A percentile compares a stretch with the other conserved stretches of the same genome.
Conservation (phyloP, 2,888 invertebrate genomes). For the Drosophila crucigera region DNA sequence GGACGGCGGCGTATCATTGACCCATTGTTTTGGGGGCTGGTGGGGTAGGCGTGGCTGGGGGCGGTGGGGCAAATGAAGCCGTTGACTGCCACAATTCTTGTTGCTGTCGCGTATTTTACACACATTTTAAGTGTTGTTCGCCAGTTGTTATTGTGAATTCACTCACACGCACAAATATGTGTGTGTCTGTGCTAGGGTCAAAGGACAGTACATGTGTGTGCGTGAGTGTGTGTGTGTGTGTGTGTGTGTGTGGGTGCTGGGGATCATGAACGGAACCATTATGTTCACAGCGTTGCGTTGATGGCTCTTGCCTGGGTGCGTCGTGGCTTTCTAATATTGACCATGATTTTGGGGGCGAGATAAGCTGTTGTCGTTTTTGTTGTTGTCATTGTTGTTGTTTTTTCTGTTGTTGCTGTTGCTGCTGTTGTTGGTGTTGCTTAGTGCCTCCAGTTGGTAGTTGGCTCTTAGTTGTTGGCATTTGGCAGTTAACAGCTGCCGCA, state of each 20-base stretch:
- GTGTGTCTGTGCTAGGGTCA: background rate
- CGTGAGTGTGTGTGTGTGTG: background rate
- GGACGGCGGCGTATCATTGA: conserved; percentile 58
- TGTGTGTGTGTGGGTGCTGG: conserved; percentile 27
- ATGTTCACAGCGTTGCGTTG: conserved; percentile 72
- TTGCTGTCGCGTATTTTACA: conserved; percentile 71
- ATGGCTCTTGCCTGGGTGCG: conserved; percentile 54
- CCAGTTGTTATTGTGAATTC: conserved; percentile 64
- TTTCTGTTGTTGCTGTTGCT: conserved; percentile 2
- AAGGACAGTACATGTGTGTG: background rate
- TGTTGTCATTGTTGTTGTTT: conserved; percentile 11
- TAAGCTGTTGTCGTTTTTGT: conserved; percentile 47
- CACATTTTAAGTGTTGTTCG: conserved; percentile 78
- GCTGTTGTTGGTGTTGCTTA: conserved; percentile 3
- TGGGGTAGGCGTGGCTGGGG: conserved; percentile 33
- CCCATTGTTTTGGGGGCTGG: conserved; percentile 51
- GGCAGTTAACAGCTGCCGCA: conserved; percentile 58
- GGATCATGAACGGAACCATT: conserved; percentile 61
- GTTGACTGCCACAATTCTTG: conserved; percentile 53
- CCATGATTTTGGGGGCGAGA: conserved; percentile 65
- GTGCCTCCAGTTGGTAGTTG: conserved; percentile 27
- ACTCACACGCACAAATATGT: conserved; percentile 8
- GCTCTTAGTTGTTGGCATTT: conserved; percentile 14
- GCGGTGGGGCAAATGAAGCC: conserved; percentile 62
- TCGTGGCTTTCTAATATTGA: conserved; percentile 73